Conservation (phyloP, 2,113 vertebrate genomes). For the Cygnus atratus region DNA sequence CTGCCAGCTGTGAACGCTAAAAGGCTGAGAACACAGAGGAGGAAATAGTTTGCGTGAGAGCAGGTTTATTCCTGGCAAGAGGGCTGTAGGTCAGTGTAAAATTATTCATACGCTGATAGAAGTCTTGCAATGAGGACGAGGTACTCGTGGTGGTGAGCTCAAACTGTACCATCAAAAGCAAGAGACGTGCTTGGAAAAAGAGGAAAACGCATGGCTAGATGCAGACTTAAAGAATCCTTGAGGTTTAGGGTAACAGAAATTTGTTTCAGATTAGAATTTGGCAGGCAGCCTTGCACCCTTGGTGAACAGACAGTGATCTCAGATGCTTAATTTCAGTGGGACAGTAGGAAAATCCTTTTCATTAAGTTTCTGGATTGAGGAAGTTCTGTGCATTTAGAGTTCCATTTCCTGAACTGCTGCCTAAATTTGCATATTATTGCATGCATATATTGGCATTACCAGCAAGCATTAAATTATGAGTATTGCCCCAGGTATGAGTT, state of each 20-base stretch:
- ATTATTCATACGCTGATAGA: background rate
- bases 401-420: background rate
- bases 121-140: background rate
- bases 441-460: background rate
- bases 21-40: background rate
- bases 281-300: background rate
- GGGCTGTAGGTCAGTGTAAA: background rate
- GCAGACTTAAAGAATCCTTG: background rate
- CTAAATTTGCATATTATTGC: background rate
- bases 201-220: background rate
- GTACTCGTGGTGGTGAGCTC: background rate
- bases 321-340: background rate
- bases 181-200: background rate
- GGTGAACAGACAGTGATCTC: background rate
- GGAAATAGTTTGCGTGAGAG: background rate
- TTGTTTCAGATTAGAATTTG: background rate
- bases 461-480: background rate
- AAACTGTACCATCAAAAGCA: background rate
- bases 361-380: background rate
- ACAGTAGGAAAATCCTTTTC: background rate
- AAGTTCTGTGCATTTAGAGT: background rate
- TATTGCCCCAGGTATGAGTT: accelerated
- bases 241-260: background rate
- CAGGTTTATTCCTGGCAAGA: background rate
- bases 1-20: background rate